These are phyloP conservation scores for Motacilla alba DNA, from an alignment of 2,113 vertebrate species.

Conservation along the genomic window DNA sequence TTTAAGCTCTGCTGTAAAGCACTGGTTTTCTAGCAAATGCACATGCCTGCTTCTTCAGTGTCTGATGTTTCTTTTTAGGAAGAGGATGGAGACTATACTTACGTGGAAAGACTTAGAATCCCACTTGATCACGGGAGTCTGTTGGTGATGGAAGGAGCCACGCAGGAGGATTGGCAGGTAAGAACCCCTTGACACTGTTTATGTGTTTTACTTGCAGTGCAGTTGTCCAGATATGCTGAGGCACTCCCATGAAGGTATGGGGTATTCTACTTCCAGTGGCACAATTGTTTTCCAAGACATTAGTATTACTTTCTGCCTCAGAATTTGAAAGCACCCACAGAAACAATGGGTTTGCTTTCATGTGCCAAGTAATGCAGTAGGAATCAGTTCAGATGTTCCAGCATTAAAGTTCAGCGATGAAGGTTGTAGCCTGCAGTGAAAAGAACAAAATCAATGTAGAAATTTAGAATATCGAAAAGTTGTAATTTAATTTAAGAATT, in stretches of 20 bases:
- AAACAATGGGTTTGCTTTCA: not conserved
- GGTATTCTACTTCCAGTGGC: not conserved
- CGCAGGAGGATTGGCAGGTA: slow-evolving; percentile 96
- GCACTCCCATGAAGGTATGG: not conserved
- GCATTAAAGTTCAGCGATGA: not conserved
- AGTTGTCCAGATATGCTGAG: not conserved
- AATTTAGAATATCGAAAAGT: not conserved
- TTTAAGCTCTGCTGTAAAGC: not conserved
- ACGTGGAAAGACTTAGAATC: slow-evolving; percentile 80
- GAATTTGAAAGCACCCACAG: not conserved
- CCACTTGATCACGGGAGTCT: slow-evolving; percentile 88
- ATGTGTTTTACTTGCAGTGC: not conserved
- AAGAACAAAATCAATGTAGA: not conserved
- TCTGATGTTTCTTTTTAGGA: slow-evolving; percentile 74
- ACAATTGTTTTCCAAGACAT: rapidly evolving
- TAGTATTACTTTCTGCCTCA: not conserved
- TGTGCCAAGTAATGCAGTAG: not conserved
- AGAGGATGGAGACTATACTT: slow-evolving; percentile 86
- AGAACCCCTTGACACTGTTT: not conserved
- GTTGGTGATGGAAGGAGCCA: slow-evolving; percentile 92
- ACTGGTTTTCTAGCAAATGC: not conserved
- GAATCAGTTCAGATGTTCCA: not conserved
- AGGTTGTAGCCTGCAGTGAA: not conserved
- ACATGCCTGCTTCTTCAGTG: not conserved
- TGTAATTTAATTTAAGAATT: not conserved